Evolutionary conservation across 2,113 vertebrate genomes (phyloP), one percentile per base, ranked within the genome.

Genomic region (Muntiacus muntjak): DNA sequence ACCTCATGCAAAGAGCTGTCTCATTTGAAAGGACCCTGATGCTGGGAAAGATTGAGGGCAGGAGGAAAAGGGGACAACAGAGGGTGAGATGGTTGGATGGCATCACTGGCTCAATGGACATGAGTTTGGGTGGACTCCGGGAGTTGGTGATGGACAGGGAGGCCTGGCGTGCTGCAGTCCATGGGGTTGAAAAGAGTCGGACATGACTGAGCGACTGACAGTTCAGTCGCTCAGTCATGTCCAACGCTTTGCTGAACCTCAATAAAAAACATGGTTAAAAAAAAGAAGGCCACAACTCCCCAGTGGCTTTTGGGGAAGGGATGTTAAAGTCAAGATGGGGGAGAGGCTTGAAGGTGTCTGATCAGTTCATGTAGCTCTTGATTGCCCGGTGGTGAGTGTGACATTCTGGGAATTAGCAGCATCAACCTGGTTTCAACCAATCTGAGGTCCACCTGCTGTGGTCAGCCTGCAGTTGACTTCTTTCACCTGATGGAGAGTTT

Each of bases 181-280:
- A 3, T 23, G 67, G 67, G 9, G 67, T 71, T 0, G 0, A 19
- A 71, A 36, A 36, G 67, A 36, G 6, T 36, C n/a, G 6, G n/a
- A 71, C n/a, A 23, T 1, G 19, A 71, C 67, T 71, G n/a, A 71
- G 19, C 0, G 2, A 71, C 10, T 36, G 2, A 71, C 40, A 40
- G 40, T 40, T 71, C 17, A 71, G 16, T 67, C 2, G 2, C 64
- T 71, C 64, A 71, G 64, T 71, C 67, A 1, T 71, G 64, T 71
- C 64, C 2, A 2, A 13, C 2, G 2, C 19, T 71, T 71, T 71
- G n/a, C n/a, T 40, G n/a, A 40, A 43, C 36, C 40, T 43, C 36
- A 76, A 26, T 76, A 76, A 19, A 81, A 81, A 33, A 81, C 16
- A 6, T 50, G 1, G 2, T 7, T 50, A 1, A 6, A 6, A 2